Evolutionary conservation across 1,140 invertebrate genomes (phyloP), one percentile per base, ranked within the genome.

Genomic region (Drosophila murphyi): DNA sequence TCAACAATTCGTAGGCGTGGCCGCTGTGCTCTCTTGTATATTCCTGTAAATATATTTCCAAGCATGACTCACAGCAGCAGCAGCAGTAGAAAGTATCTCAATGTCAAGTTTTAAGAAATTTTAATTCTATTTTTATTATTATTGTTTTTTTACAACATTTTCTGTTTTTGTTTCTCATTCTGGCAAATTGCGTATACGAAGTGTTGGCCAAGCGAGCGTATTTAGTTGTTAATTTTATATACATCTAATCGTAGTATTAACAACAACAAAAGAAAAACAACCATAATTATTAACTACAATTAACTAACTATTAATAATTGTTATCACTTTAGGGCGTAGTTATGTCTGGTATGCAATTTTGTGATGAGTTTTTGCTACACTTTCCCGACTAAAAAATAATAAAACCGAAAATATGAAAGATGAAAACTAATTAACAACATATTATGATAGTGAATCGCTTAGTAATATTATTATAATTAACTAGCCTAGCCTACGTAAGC

Each of bases 11-110:
- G 3, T 39, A 32, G 50, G 47, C 68, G 34, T 65, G 43, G 28
- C 67, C 31, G 78, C 86, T 89, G 86, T 87, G 78, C 81, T 90
- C 83, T 85, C 85, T 88, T 88, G 85, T 88, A 89, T 78, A 89
- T 89, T 83, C 64, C 50, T 89, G 86, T 89, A 89, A 85, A 89
- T 89, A 88, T 89, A 80, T 78, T 61, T 54, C 50, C 68, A 88
- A 87, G 80, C 73, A 87, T 45, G 82, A 86, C 37, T 72, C 82
- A 82, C 82, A 87, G 83, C 82, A 55, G n/a, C 63, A 34, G 6
- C 34, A 35, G 12, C 41, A 65, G 54, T 51, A 68, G 54, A 87
- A 71, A 51, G 72, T 83, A 77, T 82, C 83, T 87, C 76, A 76
- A 72, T 57, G 73, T 76, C 55, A 71, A 62, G 20, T 20, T 20